phyloP scores from a whole-genome alignment of 2,888 invertebrate species.

The Drosophila pegasa region DNA sequence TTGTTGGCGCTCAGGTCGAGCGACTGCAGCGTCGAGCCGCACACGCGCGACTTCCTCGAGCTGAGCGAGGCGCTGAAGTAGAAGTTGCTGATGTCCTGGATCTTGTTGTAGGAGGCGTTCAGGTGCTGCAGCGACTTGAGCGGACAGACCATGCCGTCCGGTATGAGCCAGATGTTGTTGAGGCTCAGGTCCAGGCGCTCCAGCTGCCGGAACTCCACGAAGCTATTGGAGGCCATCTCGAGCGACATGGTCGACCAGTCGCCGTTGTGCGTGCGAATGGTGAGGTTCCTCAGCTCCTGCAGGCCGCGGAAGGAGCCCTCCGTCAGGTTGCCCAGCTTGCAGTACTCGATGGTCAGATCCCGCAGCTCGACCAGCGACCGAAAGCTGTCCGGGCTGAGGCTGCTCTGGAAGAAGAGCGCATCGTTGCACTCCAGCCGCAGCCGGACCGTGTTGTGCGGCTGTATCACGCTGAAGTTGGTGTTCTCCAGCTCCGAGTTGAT shows the following conservation, averaged over 20 bases:
- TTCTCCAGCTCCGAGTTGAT: constrained; percentile 95
- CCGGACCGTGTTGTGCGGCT: constrained; percentile 92
- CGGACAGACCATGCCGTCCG: constrained; percentile 93
- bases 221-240: constrained; percentile 92
- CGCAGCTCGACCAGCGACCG: constrained; percentile 92
- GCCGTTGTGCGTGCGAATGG: constrained; percentile 93
- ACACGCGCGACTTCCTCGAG: constrained; percentile 85
- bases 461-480: constrained; percentile 94
- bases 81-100: constrained; percentile 94
- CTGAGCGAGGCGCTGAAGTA: constrained; percentile 90
- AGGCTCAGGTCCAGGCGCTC: constrained; percentile 93
- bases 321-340: constrained; percentile 94
- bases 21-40: constrained; percentile 89
- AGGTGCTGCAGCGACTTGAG: constrained; percentile 91
- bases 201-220: constrained; percentile 91
- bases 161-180: constrained; percentile 95
- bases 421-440: constrained; percentile 92
- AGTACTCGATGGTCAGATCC: constrained; percentile 93
- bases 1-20: constrained; percentile 94
- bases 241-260: constrained; percentile 94
- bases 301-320: constrained; percentile 92
- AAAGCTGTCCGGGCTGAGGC: constrained; percentile 91
- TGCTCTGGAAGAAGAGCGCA: constrained; percentile 91
- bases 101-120: constrained; percentile 94
- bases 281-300: constrained; percentile 92